Evolutionary conservation across 64 coral and sea anemone species (phyloP).

Genomic region (Montipora cactus): DNA sequence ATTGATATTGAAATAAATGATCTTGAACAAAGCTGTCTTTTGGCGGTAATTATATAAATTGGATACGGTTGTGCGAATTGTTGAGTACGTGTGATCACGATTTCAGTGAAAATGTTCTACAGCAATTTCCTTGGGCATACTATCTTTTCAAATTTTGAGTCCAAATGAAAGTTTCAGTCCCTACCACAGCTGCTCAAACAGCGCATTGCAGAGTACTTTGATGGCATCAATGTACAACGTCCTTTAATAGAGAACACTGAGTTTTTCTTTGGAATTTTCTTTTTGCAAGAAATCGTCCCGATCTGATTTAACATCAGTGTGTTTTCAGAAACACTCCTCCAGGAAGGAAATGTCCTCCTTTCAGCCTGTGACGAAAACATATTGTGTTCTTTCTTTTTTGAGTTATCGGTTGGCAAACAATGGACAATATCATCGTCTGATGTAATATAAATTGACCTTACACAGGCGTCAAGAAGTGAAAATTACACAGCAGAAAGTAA

Average conservation of each 20-base stretch:
- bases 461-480: neutral
- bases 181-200: neutral
- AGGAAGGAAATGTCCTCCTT: neutral
- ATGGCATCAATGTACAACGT: too few relatives aligned
- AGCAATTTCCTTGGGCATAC: neutral
- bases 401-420: neutral
- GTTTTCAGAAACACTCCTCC: neutral
- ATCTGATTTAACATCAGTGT: neutral
- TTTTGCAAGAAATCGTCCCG: neutral
- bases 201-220: too few relatives aligned
- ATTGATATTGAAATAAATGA: neutral
- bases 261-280: too few relatives aligned
- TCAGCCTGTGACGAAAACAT: neutral
- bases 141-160: neutral
- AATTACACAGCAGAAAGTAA: neutral
- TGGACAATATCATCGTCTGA: neutral
- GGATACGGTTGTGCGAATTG: neutral
- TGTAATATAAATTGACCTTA: neutral
- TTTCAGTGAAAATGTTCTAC: neutral
- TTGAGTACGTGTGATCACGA: neutral
- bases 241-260: neutral
- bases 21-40: neutral
- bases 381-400: neutral
- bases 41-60: neutral
- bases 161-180: neutral